Evolutionary conservation across 2,113 vertebrate species (phyloP).

Genomic region (Hirundichthys speculiger): DNA sequence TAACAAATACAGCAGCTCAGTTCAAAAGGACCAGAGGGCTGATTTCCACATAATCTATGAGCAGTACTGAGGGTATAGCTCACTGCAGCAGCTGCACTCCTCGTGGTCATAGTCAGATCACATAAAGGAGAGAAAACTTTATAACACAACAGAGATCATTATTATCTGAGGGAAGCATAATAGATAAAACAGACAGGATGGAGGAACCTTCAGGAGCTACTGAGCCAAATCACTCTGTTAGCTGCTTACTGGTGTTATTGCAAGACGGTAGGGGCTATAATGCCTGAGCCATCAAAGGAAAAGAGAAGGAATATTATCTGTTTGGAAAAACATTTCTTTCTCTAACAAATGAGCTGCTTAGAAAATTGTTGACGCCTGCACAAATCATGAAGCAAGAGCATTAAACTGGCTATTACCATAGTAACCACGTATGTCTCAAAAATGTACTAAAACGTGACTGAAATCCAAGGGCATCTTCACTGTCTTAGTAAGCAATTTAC

Average conservation of each 20-base stretch:
- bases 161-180: conserved; percentile 11
- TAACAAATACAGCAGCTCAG: neutral
- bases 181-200: conserved; percentile 24
- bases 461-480: neutral
- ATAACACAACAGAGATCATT: conserved; percentile 48
- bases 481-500: neutral
- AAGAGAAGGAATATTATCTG: conserved; percentile 14
- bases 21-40: neutral
- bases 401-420: neutral
- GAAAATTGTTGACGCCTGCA: neutral
- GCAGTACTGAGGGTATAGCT: conserved; percentile 14
- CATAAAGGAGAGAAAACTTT: conserved; percentile 42
- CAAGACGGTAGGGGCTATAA: conserved; percentile 10
- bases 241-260: conserved; percentile 27
- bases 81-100: conserved; percentile 27
- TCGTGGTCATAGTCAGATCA: conserved; percentile 22
- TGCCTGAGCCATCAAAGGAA: conserved; percentile 32
- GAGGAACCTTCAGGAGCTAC: conserved; percentile 18
- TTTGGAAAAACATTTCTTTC: neutral
- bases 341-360: neutral
- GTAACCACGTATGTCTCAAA: neutral
- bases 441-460: no score
- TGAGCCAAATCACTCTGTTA: conserved; percentile 48
- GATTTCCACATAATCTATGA: conserved; percentile 18
- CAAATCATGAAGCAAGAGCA: neutral